These are phyloP conservation scores for Cynopterus sphinx DNA, from an alignment of 2,797 vertebrate genomes.

Conservation along the genomic window DNA sequence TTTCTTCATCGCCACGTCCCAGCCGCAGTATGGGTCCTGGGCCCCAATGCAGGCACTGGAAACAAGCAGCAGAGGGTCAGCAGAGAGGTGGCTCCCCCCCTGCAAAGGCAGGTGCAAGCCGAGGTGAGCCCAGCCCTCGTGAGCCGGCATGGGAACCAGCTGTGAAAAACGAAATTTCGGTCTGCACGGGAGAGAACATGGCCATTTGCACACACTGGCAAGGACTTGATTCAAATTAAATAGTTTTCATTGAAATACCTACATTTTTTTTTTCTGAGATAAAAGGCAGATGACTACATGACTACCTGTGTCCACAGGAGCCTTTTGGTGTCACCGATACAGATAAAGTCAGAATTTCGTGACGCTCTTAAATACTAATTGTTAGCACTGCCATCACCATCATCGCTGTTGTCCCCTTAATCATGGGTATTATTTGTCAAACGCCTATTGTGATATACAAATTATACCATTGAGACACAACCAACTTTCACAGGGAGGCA, in stretches of 20 bases:
- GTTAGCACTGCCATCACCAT: neutral
- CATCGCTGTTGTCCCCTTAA: rapidly evolving
- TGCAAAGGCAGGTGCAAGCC: rapidly evolving
- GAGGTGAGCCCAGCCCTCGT: rapidly evolving
- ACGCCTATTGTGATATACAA: neutral
- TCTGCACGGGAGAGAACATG: rapidly evolving
- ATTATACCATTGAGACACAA: neutral
- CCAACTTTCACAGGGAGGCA: no score
- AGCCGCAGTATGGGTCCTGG: slow-evolving; percentile 97
- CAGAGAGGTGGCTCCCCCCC: neutral
- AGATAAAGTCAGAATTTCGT: neutral
- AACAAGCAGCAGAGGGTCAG: slow-evolving; percentile 69
- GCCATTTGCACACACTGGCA: neutral
- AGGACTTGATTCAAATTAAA: neutral
- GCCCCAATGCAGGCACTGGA: slow-evolving; percentile 94
- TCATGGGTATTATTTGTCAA: neutral
- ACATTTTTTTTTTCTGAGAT: neutral
- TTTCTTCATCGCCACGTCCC: slow-evolving; percentile 95
- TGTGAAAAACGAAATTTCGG: rapidly evolving
- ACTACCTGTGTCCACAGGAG: neutral
- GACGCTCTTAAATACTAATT: neutral
- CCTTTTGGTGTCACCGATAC: neutral
- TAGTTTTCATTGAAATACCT: neutral
- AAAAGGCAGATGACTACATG: neutral
- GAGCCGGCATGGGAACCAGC: neutral